Conservation (phyloP, 1,140 invertebrate species). For the Drosophila ananassae region DNA sequence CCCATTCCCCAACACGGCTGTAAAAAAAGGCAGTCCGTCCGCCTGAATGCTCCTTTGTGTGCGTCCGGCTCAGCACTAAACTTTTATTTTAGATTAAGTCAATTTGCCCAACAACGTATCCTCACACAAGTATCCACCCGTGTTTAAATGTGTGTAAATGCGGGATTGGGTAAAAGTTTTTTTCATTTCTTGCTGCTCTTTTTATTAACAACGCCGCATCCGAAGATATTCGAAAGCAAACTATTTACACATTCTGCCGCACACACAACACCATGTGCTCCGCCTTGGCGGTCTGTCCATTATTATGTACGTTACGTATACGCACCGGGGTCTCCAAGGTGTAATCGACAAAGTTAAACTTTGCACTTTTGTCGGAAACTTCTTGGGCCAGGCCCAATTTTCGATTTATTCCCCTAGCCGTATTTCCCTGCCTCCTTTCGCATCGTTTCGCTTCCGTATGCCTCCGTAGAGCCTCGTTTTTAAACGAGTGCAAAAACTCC, state of each 20-base stretch:
- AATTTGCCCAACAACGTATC: conserved; percentile 55
- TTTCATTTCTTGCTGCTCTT: conserved; percentile 74
- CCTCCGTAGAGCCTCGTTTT: conserved; percentile 44
- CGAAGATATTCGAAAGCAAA: conserved; percentile 42
- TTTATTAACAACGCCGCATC: conserved; percentile 66
- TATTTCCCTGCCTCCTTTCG: neutral
- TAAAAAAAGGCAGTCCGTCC: conserved; percentile 57
- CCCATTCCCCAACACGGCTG: conserved; percentile 25
- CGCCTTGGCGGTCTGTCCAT: conserved; percentile 27
- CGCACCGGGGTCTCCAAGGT: conserved; percentile 71
- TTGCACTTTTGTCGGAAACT: conserved; percentile 60
- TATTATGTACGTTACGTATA: conserved; percentile 56
- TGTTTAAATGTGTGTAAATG: conserved; percentile 6
- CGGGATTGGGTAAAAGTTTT: conserved; percentile 56
- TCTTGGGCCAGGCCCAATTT: conserved; percentile 43
- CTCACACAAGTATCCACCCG: neutral
- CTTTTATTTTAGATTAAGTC: conserved; percentile 82
- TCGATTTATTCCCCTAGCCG: conserved; percentile 39
- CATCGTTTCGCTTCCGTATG: neutral
- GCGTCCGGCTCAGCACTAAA: conserved; percentile 62
- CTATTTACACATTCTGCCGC: conserved; percentile 42
- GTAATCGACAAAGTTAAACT: conserved; percentile 78
- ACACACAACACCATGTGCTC: conserved; percentile 6
- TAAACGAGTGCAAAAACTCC: conserved; percentile 66
- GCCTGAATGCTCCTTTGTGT: conserved; percentile 44